phyloP scores from a whole-genome alignment of 2,797 vertebrate species.

The Melanotaenia nigrans region DNA sequence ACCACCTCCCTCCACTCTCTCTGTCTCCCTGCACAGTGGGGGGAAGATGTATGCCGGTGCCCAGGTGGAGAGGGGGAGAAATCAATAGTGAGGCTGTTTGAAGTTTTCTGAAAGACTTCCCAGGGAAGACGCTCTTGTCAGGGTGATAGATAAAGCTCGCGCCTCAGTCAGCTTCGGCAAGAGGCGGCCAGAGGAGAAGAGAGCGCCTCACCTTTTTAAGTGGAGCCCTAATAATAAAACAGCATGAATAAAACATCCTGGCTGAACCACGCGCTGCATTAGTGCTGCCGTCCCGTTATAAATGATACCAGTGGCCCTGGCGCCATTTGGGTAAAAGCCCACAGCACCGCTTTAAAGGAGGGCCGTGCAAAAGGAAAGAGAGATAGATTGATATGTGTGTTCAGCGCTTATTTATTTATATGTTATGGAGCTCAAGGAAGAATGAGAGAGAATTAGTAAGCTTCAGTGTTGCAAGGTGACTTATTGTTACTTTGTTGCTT shows the following conservation, averaged over 20 bases:
- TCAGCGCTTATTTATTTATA: constrained; percentile 85
- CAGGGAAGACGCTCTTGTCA: constrained; percentile 88
- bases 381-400: constrained; percentile 82
- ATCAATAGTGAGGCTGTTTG: constrained; percentile 88
- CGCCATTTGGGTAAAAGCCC: constrained; percentile 88
- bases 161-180: constrained; percentile 77
- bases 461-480: constrained; percentile 74
- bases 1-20: constrained; percentile 59
- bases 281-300: constrained; percentile 85
- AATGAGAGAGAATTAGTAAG: constrained; percentile 81
- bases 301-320: constrained; percentile 85
- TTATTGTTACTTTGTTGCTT: constrained; percentile 73
- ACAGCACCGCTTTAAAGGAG: constrained; percentile 86
- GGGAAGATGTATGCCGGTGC: constrained; percentile 83
- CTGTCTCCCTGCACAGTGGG: constrained; percentile 64
- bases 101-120: constrained; percentile 90
- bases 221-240: constrained; percentile 89
- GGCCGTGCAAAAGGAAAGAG: constrained; percentile 69
- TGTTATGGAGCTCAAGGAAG: constrained; percentile 75
- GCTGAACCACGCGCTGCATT: constrained; percentile 84
- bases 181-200: constrained; percentile 79
- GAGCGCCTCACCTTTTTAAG: constrained; percentile 88
- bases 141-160: constrained; percentile 87
- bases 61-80: constrained; percentile 82
- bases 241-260: constrained; percentile 89